These are phyloP conservation scores for Ctenosaura bakeri DNA, from an alignment of 2,797 vertebrate genomes.

Conservation along the genomic window DNA sequence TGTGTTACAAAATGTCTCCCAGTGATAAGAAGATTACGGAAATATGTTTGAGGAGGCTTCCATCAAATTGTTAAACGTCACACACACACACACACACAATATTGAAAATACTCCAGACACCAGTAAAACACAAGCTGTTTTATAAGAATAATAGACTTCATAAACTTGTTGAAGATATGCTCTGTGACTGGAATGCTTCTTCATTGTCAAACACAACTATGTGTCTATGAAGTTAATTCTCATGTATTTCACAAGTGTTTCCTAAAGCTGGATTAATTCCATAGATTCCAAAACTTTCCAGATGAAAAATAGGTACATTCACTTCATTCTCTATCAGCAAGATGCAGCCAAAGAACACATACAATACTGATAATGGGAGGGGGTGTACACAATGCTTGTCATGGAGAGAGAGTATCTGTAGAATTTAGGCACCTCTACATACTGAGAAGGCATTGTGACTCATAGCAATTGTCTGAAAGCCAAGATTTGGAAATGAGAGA, in stretches of 20 bases:
- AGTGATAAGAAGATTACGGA: background rate
- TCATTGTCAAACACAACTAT: background rate
- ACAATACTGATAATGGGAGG: too few species aligned
- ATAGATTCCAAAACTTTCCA: background rate
- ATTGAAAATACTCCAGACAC: slow-evolving; percentile 9
- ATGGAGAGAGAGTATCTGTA: background rate
- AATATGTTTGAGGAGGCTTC: background rate
- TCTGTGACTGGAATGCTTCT: background rate
- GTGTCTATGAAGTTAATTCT: background rate
- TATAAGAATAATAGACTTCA: background rate
- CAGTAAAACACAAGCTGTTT: slow-evolving; percentile 1
- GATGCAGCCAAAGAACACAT: background rate
- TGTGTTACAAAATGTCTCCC: background rate
- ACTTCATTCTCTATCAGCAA: background rate
- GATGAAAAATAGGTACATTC: background rate
- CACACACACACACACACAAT: background rate
- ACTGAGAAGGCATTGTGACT: background rate
- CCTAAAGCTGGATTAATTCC: background rate
- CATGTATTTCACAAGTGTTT: background rate
- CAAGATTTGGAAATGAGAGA: background rate
- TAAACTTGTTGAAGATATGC: background rate
- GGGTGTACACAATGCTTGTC: background rate
- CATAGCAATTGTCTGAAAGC: background rate
- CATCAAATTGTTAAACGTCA: background rate
- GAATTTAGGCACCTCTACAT: background rate